These are phyloP conservation scores for Synergus itoensis DNA, from an alignment of 2,888 invertebrate species.

Conservation along the genomic window DNA sequence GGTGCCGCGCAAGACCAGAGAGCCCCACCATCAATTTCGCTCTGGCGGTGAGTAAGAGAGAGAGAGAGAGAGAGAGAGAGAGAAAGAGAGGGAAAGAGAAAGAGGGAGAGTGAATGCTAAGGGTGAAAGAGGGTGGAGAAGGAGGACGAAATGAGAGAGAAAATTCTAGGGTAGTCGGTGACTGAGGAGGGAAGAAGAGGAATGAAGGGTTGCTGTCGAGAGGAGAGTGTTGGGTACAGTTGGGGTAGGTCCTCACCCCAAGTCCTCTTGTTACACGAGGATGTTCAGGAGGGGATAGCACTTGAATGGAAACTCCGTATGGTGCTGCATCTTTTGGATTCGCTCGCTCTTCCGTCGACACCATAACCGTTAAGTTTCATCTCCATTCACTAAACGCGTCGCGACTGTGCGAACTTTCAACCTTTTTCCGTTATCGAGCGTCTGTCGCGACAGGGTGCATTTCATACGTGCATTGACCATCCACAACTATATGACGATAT, in stretches of 20 bases:
- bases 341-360: conserved; percentile 47
- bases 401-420: not conserved
- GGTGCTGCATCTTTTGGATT: conserved; percentile 48
- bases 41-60: conserved; percentile 52
- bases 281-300: conserved; percentile 43
- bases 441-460: no score
- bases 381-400: conserved; percentile 38
- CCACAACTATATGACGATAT: no score
- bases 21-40: conserved; percentile 75
- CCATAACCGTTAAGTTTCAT: conserved; percentile 49
- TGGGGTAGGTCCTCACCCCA: conserved; percentile 54
- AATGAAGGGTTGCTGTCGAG: conserved; percentile 43
- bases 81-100: conserved; percentile 53
- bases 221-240: conserved; percentile 38
- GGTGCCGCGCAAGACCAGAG: conserved; percentile 75
- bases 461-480: no score
- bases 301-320: conserved; percentile 59
- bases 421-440: not conserved
- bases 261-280: conserved; percentile 22
- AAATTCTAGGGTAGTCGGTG: conserved; percentile 41
- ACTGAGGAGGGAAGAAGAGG: conserved; percentile 43
- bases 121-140: conserved; percentile 47
- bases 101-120: conserved; percentile 44
- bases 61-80: conserved; percentile 50
- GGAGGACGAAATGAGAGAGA: conserved; percentile 43